Evolutionary conservation across 2,797 vertebrate species (phyloP).

Genomic region (Sebastes wilsoni): DNA sequence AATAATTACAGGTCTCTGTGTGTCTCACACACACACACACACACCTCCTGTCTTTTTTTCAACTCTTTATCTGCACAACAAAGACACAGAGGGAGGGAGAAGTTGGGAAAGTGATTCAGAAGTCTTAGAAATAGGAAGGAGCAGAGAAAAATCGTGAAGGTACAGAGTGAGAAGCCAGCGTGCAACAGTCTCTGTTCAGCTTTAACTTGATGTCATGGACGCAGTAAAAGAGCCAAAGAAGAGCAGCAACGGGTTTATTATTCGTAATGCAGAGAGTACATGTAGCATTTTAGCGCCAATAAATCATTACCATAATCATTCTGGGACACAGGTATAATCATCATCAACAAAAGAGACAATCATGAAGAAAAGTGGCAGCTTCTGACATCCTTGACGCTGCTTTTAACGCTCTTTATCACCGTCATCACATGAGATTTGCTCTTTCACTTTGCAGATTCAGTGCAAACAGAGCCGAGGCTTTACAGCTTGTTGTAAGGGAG

Average conservation of each 20-base stretch:
- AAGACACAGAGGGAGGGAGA: neutral
- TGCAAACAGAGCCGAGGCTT: neutral
- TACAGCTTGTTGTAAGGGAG: neutral
- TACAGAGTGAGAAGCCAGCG: neutral
- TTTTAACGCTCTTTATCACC: neutral
- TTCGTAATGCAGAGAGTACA: neutral
- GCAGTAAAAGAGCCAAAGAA: neutral
- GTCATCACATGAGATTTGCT: neutral
- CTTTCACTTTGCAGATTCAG: neutral
- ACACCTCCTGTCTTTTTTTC: neutral
- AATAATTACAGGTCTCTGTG: slow-evolving; percentile 1
- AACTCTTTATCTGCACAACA: neutral
- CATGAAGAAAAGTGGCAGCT: neutral
- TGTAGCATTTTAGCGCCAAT: neutral
- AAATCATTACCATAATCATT: neutral
- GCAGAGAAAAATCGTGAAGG: neutral
- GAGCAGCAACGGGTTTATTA: neutral
- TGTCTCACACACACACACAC: neutral
- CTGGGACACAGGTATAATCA: neutral
- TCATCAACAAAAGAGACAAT: neutral
- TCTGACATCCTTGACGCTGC: neutral
- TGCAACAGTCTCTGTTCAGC: neutral
- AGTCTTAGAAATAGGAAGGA: neutral
- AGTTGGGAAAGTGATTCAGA: neutral
- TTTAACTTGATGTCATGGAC: slow-evolving; percentile 29